Evolutionary conservation across 2,797 vertebrate genomes (phyloP), one percentile per base, ranked within the genome.

Genomic region (Ambastaia sidthimunki): DNA sequence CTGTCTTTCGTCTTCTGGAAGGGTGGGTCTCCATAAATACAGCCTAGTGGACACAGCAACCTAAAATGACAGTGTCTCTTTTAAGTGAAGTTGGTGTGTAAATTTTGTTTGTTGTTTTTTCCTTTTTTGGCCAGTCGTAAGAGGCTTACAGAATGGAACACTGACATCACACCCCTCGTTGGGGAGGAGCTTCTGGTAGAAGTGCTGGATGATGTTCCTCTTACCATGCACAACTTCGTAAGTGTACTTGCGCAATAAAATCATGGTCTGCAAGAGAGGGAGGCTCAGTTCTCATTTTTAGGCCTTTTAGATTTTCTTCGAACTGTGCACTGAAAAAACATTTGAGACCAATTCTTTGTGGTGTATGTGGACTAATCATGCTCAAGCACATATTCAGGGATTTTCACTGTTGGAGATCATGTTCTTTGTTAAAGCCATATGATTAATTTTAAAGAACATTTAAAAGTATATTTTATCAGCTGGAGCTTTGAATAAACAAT

Each of bases 181-280:
- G 96, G 96, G 44, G 96, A 97, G 86, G 96, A 97, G 87, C 95
- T 98, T 81, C 91, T 96, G 57, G 96, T 98, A 0, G 96, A 98
- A 87, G 94, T 98, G 76, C 87, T 97, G 34, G 96, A 97, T 67
- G 95, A 97, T 21, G 94, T 98, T 78, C 96, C 96, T 0, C 92
- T 98, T 59, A 95, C 96, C 48, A 97, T 97, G 95, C 96, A 98
- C 92, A 97, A 98, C 90, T 98, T 96, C 87, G 96, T 97, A 90
- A 95, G 96, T 93, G 69, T 62, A 19, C 57, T 37, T 4, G 31
- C 12, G 21, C 19, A 52, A 63, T 47, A 23, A 47, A 72, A 37
- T 28, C 28, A 28, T 28, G 28, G 7, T 59, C 41, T 25, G 31
- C 11, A n/a, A 54, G 15, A 4, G 23, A 25, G 16, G 7, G 60